Evolutionary conservation across 2,888 invertebrate species (phyloP), one percentile per base, ranked within the genome.

Genomic region (Volucella bombylans): DNA sequence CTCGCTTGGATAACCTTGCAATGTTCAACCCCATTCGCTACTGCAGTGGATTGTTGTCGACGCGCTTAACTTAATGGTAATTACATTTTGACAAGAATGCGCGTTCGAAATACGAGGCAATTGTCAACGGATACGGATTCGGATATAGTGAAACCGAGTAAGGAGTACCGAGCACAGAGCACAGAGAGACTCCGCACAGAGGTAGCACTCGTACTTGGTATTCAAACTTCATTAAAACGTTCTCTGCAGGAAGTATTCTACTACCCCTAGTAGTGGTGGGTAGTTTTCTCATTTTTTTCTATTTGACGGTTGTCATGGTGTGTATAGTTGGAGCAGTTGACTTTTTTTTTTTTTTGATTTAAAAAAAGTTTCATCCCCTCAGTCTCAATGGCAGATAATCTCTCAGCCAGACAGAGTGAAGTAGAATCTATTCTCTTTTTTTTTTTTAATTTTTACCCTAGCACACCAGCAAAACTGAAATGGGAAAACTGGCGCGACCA

Each of bases 361-460:
- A 14, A 52, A 18, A 39, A 50, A 15, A 72, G 38, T 65, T 64
- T 62, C 72, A 82, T 73, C 82, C 82, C 72, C 54, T 38, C 8
- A 47, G 82, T 69, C 73, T 69, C 38, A 47, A 18, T 69, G 69
- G 79, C n/a, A 54, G 79, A 83, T 83, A 83, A 83, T 83, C 82
- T 38, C 69, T 9, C 69, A 79, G 68, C 52, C 82, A 83, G 82
- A 79, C 73, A 38, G 67, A 68, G 47, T 65, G 52, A 69, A 59
- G 57, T 78, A 73, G 73, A 47, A 73, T 78, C 72, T 78, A 45
- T 59, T 23, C 2, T 31, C 0, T 31, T 31, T 31, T 38, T 31
- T 59, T 38, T 41, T 14, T 41, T 38, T 41, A 10, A 39, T 14
- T 31, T 23, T 14, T n/a, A 38, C 12, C 14, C 57, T 3, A 65